These are phyloP conservation scores for Alces alces DNA, from an alignment of 2,113 vertebrate species.

Conservation along the genomic window DNA sequence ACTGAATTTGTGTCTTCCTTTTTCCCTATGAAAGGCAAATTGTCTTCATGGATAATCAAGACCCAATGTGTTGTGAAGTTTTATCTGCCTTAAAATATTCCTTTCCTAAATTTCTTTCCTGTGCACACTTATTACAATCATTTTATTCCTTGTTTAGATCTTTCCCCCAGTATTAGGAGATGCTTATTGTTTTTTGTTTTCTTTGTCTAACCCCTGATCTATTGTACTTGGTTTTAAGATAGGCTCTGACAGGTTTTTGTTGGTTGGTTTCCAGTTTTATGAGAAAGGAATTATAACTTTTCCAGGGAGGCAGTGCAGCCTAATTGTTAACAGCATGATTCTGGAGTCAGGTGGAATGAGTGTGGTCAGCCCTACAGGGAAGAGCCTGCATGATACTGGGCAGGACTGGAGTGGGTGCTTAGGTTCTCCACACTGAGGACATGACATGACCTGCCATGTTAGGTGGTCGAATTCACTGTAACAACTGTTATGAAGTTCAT, in stretches of 20 bases:
- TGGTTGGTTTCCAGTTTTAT: background rate
- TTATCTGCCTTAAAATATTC: background rate
- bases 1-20: background rate
- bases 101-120: background rate
- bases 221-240: background rate
- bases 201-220: background rate
- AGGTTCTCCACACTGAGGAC: background rate
- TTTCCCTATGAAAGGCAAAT: background rate
- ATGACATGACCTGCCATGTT: background rate
- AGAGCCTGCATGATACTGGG: fast-evolving
- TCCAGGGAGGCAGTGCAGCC: background rate
- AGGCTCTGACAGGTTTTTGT: background rate
- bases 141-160: background rate
- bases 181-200: background rate
- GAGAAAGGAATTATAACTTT: background rate
- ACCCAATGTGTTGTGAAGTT: background rate
- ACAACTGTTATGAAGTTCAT: background rate
- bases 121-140: background rate
- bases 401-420: background rate
- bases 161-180: background rate
- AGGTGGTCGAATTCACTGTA: background rate
- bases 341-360: background rate
- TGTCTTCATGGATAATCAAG: background rate
- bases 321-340: background rate
- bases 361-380: background rate